These are phyloP conservation scores for Hoplodrina blanda DNA, from an alignment of 2,888 invertebrate genomes.

Conservation along the genomic window DNA sequence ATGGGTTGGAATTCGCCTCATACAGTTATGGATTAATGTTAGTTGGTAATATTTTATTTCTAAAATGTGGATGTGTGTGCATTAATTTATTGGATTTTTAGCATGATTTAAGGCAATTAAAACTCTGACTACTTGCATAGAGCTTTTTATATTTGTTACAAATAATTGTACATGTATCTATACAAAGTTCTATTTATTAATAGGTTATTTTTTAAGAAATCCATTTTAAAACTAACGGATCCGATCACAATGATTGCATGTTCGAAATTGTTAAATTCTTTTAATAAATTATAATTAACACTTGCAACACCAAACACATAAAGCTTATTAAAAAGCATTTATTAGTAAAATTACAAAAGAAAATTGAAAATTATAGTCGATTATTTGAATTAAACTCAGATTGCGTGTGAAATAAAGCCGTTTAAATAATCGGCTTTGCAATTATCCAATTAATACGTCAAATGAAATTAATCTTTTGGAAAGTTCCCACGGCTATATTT, in stretches of 20 bases:
- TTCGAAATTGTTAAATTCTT: too few species aligned
- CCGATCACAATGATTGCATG: too few species aligned
- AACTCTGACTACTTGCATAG: too few species aligned
- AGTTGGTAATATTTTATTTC: constrained; percentile 5
- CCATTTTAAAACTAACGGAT: too few species aligned
- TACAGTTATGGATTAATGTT: constrained; percentile 35
- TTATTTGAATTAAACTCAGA: constrained; percentile 11
- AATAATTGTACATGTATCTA: too few species aligned
- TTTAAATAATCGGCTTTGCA: background rate
- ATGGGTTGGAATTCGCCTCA: constrained; percentile 17
- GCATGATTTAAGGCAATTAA: too few species aligned
- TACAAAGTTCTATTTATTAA: too few species aligned
- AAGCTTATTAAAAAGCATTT: constrained; percentile 6
- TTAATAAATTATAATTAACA: too few species aligned
- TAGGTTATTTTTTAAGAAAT: too few species aligned
- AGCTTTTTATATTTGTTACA: too few species aligned
- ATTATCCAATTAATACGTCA: background rate
- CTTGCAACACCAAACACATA: too few species aligned
- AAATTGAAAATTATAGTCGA: background rate
- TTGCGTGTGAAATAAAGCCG: background rate
- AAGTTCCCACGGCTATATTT: constrained; percentile 9
- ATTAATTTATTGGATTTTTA: background rate
- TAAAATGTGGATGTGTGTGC: background rate
- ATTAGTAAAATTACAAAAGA: background rate
- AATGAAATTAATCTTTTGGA: background rate